A percentile compares a stretch with the other conserved stretches of the same genome.
Conservation (phyloP, 1,140 invertebrate genomes). For the Cydia splendana region DNA sequence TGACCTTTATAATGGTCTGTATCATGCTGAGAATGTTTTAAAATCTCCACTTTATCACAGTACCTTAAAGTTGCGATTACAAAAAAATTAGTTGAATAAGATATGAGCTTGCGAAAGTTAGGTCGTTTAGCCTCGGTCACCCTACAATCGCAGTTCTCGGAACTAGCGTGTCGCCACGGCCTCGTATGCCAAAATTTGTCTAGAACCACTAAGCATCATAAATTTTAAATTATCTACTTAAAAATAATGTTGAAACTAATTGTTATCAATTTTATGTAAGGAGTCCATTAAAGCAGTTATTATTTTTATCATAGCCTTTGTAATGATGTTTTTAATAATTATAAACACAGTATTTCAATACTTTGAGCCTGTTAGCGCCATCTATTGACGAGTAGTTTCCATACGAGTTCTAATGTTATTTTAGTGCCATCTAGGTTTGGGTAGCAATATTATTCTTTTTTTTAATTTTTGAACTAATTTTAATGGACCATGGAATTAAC, state of each 20-base stretch:
- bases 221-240: too few relatives aligned
- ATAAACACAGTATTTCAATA: neutral
- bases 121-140: neutral
- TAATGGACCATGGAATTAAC: neutral
- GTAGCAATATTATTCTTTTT: neutral
- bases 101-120: conserved; percentile 12
- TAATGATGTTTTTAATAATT: neutral
- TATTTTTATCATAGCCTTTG: too few relatives aligned
- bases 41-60: neutral
- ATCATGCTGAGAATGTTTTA: neutral
- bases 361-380: conserved; percentile 28
- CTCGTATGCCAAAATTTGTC: conserved; percentile 26
- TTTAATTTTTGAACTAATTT: neutral
- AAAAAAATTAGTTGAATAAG: neutral
- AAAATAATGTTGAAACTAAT: too few relatives aligned
- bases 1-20: neutral
- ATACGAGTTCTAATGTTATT: neutral
- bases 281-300: too few relatives aligned
- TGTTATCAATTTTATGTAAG: too few relatives aligned
- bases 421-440: neutral
- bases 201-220: neutral
- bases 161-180: conserved; percentile 22
- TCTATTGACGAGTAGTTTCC: conserved; percentile 35
- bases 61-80: neutral
- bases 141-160: conserved; percentile 19